Base-by-base conservation (phyloP, 1,140 invertebrate species). In the Saccostrea echinata region DNA sequence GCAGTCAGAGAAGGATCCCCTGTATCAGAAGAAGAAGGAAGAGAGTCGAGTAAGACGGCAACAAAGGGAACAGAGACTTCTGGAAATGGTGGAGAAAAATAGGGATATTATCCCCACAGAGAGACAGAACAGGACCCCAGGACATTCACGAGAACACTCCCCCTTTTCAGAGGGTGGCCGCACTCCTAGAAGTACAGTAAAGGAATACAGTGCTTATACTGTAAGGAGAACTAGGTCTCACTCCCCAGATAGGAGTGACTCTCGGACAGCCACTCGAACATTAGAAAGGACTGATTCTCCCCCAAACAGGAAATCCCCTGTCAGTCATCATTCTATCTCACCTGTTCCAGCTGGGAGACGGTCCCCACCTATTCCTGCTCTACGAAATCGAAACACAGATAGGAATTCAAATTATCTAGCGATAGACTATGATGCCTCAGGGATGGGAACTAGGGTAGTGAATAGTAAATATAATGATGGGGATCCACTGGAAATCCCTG, bases 1-100 rank as follows among this genome's bases (percentile, higher is more conserved):
- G 84, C 93, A 94, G 76, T 94, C 94, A 1, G 92, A 94, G 88
- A 92, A 90, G 88, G 94, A 95, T 90, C 93, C 92, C 43, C 91
- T 92, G 88, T 94, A 92, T 87, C 84, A 91, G 53, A 83, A 93
- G 86, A 94, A 92, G 84, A 90, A 87, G 51, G 83, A 92, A 55
- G 88, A 91, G 76, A 90, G 91, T 82, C 91, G 93, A 84, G 86
- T 87, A 24, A 88, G 93, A n/a, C 87, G 91, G 64, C 57, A 87
- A 21, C 90, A 91, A 71, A 83, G 93, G 55, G 92, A 93, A 76
- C 88, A 91, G 53, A 81, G 93, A 82, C 85, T 94, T 11, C 55
- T 92, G 85, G 90, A 91, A 27, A 88, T 93, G 86, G 91, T 92
- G 55, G 92, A 94, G 57, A 91, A 92, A 21, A 94, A 94, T 85